Conservation (phyloP, 37 sponge, comb jelly and placozoan genomes). For the Beroe ovata region DNA sequence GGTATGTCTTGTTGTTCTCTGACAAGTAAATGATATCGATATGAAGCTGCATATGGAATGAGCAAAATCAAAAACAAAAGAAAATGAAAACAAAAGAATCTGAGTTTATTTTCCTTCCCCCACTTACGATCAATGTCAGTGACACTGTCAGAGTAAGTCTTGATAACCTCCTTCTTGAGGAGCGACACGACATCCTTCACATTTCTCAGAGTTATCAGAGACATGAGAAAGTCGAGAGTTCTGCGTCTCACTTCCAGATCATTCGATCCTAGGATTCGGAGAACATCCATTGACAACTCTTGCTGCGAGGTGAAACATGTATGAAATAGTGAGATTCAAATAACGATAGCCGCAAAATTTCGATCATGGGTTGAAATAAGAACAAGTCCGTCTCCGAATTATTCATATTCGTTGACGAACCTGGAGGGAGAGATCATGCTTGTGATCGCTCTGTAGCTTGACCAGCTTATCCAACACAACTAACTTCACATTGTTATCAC, state of each 20-base stretch:
- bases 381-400: not conserved
- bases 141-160: constrained; percentile 72
- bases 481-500: constrained; percentile 98
- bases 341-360: not conserved
- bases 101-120: not conserved
- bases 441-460: constrained; percentile 74
- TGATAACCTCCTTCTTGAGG: constrained; percentile 91
- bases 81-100: not conserved
- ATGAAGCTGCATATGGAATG: no score
- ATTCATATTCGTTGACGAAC: constrained; percentile 36
- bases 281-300: constrained; percentile 96
- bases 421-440: constrained; percentile 85
- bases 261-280: constrained; percentile 85
- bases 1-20: constrained; percentile 65
- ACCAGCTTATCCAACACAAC: constrained; percentile 92
- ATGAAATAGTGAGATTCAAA: constrained; percentile 1
- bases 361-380: not conserved
- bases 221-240: constrained; percentile 87
- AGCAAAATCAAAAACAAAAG: not conserved
- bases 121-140: constrained; percentile 66
- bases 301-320: constrained; percentile 39
- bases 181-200: constrained; percentile 92
- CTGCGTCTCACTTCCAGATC: constrained; percentile 95
- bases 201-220: constrained; percentile 83
- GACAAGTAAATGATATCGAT: no score